phyloP scores from a whole-genome alignment of 1,140 invertebrate genomes.

The Drosophila mauritiana region DNA sequence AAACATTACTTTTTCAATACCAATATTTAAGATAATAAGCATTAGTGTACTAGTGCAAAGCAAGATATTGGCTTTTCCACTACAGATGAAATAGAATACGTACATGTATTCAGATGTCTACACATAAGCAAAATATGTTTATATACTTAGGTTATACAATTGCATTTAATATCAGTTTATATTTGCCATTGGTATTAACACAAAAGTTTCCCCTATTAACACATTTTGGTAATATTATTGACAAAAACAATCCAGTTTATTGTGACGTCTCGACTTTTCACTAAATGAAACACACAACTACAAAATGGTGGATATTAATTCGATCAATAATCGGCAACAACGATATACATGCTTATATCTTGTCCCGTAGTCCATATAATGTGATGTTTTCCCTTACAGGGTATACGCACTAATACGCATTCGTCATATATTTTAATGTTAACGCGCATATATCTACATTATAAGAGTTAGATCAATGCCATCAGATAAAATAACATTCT shows the following conservation, averaged over 20 bases:
- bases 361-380: neutral
- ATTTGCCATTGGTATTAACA: no score
- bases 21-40: neutral
- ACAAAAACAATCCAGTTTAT: slow-evolving; percentile 12
- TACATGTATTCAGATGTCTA: slow-evolving; percentile 27
- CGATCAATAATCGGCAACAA: slow-evolving; percentile 23
- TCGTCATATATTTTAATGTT: no score
- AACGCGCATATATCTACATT: no score
- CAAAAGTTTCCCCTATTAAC: neutral
- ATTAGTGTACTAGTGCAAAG: neutral
- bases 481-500: no score
- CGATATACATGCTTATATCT: neutral
- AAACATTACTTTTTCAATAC: no score
- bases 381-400: no score
- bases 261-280: slow-evolving; percentile 36
- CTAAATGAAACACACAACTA: slow-evolving; percentile 35
- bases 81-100: slow-evolving; percentile 4
- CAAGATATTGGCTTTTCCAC: slow-evolving; percentile 20
- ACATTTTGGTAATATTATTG: neutral
- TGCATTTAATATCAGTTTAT: neutral
- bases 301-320: slow-evolving; percentile 32
- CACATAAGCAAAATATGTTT: slow-evolving; percentile 5
- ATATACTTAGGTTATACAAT: neutral
- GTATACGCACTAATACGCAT: no score
- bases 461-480: no score